A percentile compares a stretch with the other conserved stretches of the same genome.
Conservation (phyloP, 2,888 invertebrate genomes). For the Balanococcus diminutus region DNA sequence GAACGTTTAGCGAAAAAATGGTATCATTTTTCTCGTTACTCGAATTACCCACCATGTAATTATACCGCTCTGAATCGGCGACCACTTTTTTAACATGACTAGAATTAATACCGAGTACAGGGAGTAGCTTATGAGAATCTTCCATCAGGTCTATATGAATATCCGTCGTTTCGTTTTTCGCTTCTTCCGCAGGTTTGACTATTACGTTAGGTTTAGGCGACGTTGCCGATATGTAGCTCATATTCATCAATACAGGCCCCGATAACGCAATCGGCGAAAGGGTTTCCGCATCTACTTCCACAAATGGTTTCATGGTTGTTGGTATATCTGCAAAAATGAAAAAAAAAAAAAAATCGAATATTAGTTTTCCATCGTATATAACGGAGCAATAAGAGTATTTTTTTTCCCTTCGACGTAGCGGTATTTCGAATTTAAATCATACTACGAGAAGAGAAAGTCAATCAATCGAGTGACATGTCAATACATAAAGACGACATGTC, state of each 20-base stretch:
- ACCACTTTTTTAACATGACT: background rate
- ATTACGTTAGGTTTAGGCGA: background rate
- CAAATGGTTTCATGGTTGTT: background rate
- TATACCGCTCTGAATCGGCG: background rate
- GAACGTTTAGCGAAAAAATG: background rate
- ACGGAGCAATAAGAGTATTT: background rate
- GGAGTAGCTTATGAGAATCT: background rate
- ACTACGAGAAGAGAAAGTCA: slow-evolving; percentile 18
- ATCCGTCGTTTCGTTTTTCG: slow-evolving; percentile 22
- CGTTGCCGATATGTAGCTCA: background rate
- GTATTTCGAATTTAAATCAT: slow-evolving; percentile 18
- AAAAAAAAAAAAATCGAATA: background rate
- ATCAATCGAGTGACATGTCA: slow-evolving; percentile 9
- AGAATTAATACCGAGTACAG: slow-evolving; percentile 5
- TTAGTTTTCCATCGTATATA: background rate
- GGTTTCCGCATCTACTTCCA: slow-evolving; percentile 26
- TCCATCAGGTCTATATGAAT: slow-evolving; percentile 42
- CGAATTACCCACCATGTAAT: background rate
- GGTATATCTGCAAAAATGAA: slow-evolving; percentile 14
- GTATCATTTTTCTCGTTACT: background rate
- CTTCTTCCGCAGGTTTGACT: background rate
- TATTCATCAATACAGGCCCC: slow-evolving; percentile 9
- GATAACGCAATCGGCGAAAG: slow-evolving; percentile 30
- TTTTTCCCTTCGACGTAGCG: background rate
- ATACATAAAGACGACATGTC: background rate